Evolutionary conservation across 2,113 vertebrate genomes (phyloP).

Genomic region (Opisthocomus hoazin): DNA sequence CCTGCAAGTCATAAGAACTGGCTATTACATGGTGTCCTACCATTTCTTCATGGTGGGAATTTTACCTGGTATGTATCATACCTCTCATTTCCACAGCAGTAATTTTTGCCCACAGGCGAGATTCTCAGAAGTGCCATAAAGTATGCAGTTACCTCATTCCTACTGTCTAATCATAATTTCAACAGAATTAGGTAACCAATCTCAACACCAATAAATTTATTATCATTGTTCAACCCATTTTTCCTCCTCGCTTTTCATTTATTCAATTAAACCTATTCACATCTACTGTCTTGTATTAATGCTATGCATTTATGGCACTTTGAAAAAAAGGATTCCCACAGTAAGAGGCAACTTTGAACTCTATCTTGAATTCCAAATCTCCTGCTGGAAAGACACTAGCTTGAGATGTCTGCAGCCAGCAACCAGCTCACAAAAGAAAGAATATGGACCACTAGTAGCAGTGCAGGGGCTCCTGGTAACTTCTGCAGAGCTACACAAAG

Average conservation of each 20-base stretch:
- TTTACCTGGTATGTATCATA: neutral
- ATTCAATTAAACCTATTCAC: neutral
- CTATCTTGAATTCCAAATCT: neutral
- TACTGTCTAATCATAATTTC: neutral
- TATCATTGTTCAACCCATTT: neutral
- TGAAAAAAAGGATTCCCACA: neutral
- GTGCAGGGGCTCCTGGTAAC: neutral
- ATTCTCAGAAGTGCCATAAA: neutral
- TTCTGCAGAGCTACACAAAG: neutral
- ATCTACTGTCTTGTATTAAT: neutral
- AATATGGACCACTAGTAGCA: fast-evolving
- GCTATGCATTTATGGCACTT: neutral
- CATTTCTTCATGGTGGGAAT: neutral
- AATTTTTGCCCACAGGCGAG: neutral
- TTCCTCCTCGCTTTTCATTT: neutral
- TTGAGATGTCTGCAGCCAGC: neutral
- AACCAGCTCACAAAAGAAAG: neutral
- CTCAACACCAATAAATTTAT: neutral
- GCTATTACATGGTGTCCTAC: neutral
- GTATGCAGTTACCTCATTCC: neutral
- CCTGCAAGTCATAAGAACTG: neutral
- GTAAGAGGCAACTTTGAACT: neutral
- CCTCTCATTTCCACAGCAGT: neutral
- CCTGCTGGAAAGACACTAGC: neutral
- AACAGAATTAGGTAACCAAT: conserved; percentile 1